These are phyloP conservation scores for Amazona vittata DNA, from an alignment of 2,113 vertebrate genomes.

Conservation along the genomic window DNA sequence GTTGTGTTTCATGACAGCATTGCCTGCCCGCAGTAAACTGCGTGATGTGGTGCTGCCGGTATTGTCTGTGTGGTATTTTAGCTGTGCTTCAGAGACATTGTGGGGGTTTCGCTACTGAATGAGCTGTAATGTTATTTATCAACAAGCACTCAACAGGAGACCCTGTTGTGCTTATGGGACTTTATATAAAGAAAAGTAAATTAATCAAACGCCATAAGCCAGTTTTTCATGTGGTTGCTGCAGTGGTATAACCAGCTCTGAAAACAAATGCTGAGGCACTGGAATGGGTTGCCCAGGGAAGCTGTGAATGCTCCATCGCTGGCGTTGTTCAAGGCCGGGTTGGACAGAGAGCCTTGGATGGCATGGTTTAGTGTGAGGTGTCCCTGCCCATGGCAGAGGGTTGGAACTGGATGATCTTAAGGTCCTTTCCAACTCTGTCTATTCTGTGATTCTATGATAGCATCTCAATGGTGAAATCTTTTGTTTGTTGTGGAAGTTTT, in stretches of 20 bases:
- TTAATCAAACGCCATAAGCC: background rate
- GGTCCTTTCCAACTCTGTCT: no score
- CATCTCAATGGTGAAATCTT: constrained; percentile 14
- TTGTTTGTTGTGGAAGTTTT: background rate
- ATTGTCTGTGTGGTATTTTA: background rate
- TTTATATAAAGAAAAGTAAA: background rate
- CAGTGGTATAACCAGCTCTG: background rate
- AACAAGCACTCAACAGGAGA: background rate
- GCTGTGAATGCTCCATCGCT: no score
- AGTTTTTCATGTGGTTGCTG: background rate
- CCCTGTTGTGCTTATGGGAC: background rate
- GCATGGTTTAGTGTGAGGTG: no score
- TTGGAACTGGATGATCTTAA: no score
- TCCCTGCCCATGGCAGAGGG: no score
- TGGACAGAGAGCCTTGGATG: no score
- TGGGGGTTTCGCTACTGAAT: background rate
- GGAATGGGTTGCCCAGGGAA: no score
- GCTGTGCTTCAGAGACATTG: background rate
- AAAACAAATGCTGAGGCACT: background rate
- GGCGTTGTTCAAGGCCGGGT: no score
- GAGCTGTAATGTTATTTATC: background rate
- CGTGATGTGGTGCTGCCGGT: background rate
- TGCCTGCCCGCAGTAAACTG: background rate
- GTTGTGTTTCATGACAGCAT: background rate
- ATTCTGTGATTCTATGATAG: background rate